These are phyloP conservation scores for Escarpia spicata DNA, from an alignment of 2,888 invertebrate species.

Conservation along the genomic window DNA sequence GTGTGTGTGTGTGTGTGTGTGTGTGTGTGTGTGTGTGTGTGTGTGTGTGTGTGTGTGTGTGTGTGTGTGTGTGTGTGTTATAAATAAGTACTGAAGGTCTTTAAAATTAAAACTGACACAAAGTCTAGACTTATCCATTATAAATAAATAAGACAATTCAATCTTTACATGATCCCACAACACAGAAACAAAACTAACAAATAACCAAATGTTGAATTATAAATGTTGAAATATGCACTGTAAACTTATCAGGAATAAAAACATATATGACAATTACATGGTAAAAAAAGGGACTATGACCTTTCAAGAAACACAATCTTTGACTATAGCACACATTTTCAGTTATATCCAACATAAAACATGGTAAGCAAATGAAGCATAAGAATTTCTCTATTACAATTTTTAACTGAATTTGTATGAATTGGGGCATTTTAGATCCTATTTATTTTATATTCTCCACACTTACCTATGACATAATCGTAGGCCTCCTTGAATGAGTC, in stretches of 20 bases:
- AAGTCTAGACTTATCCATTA: too few relatives aligned
- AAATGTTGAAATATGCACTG: background rate
- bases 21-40: too few relatives aligned
- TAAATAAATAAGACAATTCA: too few relatives aligned
- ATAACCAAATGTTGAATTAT: too few relatives aligned
- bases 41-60: too few relatives aligned
- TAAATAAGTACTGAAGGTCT: too few relatives aligned
- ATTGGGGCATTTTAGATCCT: background rate
- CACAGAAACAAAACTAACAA: too few relatives aligned
- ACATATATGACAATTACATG: background rate
- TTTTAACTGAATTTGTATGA: background rate
- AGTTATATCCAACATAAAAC: background rate
- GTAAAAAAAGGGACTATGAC: background rate
- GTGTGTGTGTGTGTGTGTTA: too few relatives aligned
- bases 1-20: too few relatives aligned
- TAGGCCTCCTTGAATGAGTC: constrained; percentile 38
- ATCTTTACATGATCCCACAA: too few relatives aligned
- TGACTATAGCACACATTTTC: background rate
- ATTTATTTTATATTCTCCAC: background rate
- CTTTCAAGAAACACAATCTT: background rate
- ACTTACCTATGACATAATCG: constrained; percentile 41
- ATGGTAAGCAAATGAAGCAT: too few relatives aligned
- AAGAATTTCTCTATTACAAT: background rate
- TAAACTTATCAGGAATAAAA: background rate
- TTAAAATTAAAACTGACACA: too few relatives aligned